Evolutionary conservation across 2,797 vertebrate species (phyloP), one percentile per base, ranked within the genome.

Genomic region (Epinephelus malabaricus): DNA sequence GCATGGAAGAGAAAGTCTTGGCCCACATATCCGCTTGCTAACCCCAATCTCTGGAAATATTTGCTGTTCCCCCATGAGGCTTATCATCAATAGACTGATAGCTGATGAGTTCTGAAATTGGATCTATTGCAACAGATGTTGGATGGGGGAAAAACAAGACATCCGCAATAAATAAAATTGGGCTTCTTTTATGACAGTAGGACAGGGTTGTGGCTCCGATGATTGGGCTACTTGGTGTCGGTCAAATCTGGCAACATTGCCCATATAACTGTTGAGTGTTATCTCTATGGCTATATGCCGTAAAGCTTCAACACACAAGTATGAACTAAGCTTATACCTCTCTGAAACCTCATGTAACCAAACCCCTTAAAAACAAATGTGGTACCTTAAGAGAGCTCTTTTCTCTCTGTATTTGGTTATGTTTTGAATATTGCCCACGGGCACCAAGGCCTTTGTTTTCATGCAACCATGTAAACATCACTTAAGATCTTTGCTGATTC

Each of bases 401-500:
- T 6, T 38, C 19, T 18, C 49, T 51, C 14, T 62, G 62, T 21
- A 19, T 71, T 61, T 61, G 30, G 64, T 61, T 23, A 14, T 69
- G 46, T 30, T 70, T 45, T 58, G 40, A 63, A 69, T 51, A 18
- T 59, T 40, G 47, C 15, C 69, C 30, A 21, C 3, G 2, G 13
- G 19, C 53, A 51, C 54, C 40, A 13, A 25, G n/a, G 51, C 43
- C 54, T 75, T 54, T 73, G 63, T 64, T 78, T 69, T 49, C 61
- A 51, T 11, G 54, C 25, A 45, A 23, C 23, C 58, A 38, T 45
- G 51, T 75, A 78, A 82, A 82, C 85, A 76, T 40, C 63, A 72
- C 60, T 75, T 51, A 46, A 50, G 30, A 15, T 62, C 67, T 53
- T 69, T 69, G 25, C 25, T 71, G 62, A 51, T 53, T 72, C 58